These are phyloP conservation scores for Arge pagana DNA, from an alignment of 2,888 invertebrate genomes.

Conservation along the genomic window DNA sequence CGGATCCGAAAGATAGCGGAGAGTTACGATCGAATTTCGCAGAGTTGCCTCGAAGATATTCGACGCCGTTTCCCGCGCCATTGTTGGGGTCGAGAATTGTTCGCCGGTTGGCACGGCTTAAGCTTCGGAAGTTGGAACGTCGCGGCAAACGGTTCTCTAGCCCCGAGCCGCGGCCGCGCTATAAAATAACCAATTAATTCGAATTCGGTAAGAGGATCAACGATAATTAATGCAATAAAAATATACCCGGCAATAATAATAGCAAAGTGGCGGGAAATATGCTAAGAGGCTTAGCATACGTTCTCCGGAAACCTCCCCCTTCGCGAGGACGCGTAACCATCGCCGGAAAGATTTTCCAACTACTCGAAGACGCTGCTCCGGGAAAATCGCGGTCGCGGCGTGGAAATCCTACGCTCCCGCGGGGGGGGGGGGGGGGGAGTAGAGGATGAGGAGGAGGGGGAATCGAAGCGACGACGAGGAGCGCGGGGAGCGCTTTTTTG, in stretches of 20 bases:
- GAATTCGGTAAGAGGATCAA: conserved; percentile 48
- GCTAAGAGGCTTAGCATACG: conserved; percentile 46
- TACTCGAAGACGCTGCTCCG: too few relatives aligned
- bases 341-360: too few relatives aligned
- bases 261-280: conserved; percentile 42
- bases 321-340: neutral
- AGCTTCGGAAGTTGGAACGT: conserved; percentile 45
- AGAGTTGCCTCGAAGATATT: neutral
- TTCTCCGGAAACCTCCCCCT: neutral
- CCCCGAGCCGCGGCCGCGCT: conserved; percentile 25
- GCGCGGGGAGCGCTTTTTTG: too few relatives aligned
- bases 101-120: conserved; percentile 27
- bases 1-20: conserved; percentile 18
- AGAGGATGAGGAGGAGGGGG: too few relatives aligned
- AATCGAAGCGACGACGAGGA: too few relatives aligned
- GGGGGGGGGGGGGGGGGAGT: too few relatives aligned
- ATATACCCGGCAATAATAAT: conserved; percentile 45
- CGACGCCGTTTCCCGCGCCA: neutral
- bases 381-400: too few relatives aligned
- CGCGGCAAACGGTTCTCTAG: conserved; percentile 48
- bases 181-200: conserved; percentile 50
- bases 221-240: conserved; percentile 51
- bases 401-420: too few relatives aligned
- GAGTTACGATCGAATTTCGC: conserved; percentile 5
- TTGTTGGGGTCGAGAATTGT: neutral